Conservation (phyloP, 2,113 vertebrate species). For the Planiliza haematocheilus region DNA sequence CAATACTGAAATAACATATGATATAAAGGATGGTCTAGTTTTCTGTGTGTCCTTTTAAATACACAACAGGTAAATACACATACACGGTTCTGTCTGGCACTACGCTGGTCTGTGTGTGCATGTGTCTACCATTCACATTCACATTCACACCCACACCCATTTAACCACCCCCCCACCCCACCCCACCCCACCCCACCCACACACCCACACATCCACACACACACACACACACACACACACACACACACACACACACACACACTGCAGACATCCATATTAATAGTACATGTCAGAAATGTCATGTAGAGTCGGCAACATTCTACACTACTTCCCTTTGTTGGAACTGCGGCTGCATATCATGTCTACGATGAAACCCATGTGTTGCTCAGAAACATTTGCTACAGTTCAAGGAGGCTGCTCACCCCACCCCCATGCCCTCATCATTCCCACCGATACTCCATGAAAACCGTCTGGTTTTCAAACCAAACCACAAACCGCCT, state of each 20-base stretch:
- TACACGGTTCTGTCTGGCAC: too few relatives aligned
- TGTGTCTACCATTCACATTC: too few relatives aligned
- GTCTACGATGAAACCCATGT: constrained; percentile 74
- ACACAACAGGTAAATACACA: too few relatives aligned
- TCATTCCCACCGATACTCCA: constrained; percentile 30
- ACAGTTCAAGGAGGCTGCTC: constrained; percentile 57
- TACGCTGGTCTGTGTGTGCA: too few relatives aligned
- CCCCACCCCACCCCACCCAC: too few relatives aligned
- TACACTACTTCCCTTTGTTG: constrained; percentile 76
- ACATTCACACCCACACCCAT: background rate
- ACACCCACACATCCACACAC: constrained; percentile 43
- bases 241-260: constrained; percentile 49
- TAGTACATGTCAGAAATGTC: constrained; percentile 83
- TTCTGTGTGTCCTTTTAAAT: too few relatives aligned
- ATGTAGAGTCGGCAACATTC: constrained; percentile 63
- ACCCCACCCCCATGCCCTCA: background rate
- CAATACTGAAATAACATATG: too few relatives aligned
- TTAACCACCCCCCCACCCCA: background rate
- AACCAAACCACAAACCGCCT: constrained; percentile 65
- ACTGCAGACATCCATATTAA: constrained; percentile 73
- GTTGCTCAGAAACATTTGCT: constrained; percentile 40
- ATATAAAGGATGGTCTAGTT: too few relatives aligned
- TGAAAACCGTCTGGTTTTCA: constrained; percentile 51
- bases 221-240: constrained; percentile 28
- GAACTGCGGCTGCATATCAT: constrained; percentile 36